phyloP scores from a whole-genome alignment of 2,888 invertebrate genomes.

The Rutpela maculata region DNA sequence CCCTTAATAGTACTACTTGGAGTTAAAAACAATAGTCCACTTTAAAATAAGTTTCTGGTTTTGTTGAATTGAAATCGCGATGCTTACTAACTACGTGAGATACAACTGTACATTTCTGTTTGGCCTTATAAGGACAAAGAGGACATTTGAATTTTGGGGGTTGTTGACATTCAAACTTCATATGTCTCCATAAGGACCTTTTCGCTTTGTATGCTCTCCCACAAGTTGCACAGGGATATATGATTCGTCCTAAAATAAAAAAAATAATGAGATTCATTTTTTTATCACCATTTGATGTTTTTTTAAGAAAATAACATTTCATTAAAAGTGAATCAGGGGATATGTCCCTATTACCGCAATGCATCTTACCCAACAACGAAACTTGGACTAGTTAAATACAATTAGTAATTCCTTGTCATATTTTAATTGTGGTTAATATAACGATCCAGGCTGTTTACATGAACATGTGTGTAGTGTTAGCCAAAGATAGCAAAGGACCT shows the following conservation, averaged over 20 bases:
- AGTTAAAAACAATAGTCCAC: constrained; percentile 12
- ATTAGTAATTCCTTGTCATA: too few relatives aligned
- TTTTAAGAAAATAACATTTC: too few relatives aligned
- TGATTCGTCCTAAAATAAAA: constrained; percentile 38
- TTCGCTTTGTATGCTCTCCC: constrained; percentile 47
- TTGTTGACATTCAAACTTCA: constrained; percentile 53
- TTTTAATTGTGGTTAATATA: too few relatives aligned
- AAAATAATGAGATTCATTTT: not conserved
- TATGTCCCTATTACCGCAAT: too few relatives aligned
- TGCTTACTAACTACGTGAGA: constrained; percentile 47
- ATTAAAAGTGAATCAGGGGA: too few relatives aligned
- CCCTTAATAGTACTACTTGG: not conserved
- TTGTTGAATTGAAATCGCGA: constrained; percentile 20
- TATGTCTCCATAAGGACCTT: constrained; percentile 53
- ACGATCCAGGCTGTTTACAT: too few relatives aligned
- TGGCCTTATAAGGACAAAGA: constrained; percentile 48
- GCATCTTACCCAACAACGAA: too few relatives aligned
- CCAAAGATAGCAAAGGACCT: too few relatives aligned
- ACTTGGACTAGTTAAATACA: too few relatives aligned
- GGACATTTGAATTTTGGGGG: constrained; percentile 52
- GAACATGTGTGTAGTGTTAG: too few relatives aligned
- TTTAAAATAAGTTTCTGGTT: constrained; percentile 18
- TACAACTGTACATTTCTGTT: constrained; percentile 48
- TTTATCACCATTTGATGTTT: too few relatives aligned
- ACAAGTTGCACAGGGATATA: constrained; percentile 44